Evolutionary conservation across 2,888 invertebrate genomes (phyloP), one percentile per base, ranked within the genome.

Genomic region (Drosophila diplacantha): DNA sequence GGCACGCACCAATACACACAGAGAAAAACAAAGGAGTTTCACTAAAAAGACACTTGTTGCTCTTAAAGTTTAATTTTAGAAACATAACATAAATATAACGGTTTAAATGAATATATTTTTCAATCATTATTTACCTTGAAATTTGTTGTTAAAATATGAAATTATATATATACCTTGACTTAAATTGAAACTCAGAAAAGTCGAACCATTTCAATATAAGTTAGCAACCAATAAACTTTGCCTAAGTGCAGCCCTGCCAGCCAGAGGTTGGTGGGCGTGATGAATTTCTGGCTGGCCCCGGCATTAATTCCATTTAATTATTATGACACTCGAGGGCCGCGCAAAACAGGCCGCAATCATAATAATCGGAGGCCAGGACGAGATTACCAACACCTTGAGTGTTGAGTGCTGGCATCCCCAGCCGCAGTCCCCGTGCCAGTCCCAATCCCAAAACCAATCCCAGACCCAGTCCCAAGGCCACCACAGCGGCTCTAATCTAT

Each of bases 271-370:
- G 53, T 54, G 60, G 32, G 35, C 50, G 44, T 39, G 44, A 67
- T 51, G 69, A 67, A 60, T 68, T 68, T 51, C 61, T 54, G 50
- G 32, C 39, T 54, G 50, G 46, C 37, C 50, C 46, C 20, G 69
- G 52, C 39, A 68, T 52, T 60, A 51, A 55, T 69, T 68, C 59
- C 51, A 53, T 68, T 68, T 68, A 68, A 68, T 68, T 68, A 69
- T 68, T 68, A 55, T 55, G 67, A 54, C 69, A 60, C 69, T 51
- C 29, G 55, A 68, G 66, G 68, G 52, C 59, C 43, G 9, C 39
- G 26, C 67, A 29, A n/a, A 41, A 47, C 51, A 32, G 39, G 22
- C 31, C 20, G 39, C 39, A 51, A 66, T 44, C 29, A 29, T 51
- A 39, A 56, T 46, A 51, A 51, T 47, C 51, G 35, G 37, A 39